Percentiles rank a stretch among this genome's conserved stretches.
phyloP scores from a whole-genome alignment of 2,888 invertebrate species.

The Cepaea hortensis region DNA sequence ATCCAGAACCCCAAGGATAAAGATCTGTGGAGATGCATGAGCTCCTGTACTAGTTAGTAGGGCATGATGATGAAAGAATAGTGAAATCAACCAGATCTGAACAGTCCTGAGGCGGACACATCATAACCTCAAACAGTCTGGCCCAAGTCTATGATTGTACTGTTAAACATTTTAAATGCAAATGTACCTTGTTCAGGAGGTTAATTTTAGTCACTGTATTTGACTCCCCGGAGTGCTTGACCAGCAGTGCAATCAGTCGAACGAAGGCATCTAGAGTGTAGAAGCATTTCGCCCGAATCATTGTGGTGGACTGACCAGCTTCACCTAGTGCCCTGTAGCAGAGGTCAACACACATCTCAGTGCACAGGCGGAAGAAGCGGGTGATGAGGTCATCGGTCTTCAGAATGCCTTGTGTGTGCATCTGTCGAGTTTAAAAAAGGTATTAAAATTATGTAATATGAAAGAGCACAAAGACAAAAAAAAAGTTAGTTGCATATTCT shows the following conservation, averaged over 20 bases:
- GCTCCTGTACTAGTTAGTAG: no score
- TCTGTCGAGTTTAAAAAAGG: slow-evolving; percentile 78
- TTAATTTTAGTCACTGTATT: slow-evolving; percentile 96
- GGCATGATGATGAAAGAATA: no score
- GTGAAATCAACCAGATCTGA: no score
- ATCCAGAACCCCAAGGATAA: no score
- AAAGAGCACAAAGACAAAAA: no score
- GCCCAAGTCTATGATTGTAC: no score
- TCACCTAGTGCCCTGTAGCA: slow-evolving; percentile 90
- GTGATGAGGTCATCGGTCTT: slow-evolving; percentile 98
- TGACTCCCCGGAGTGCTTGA: slow-evolving; percentile 81
- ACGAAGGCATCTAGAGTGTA: slow-evolving; percentile 96
- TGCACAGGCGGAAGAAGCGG: slow-evolving; percentile 95
- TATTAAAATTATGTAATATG: neutral
- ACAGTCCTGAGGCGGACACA: no score
- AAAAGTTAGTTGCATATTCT: no score
- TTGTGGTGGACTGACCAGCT: slow-evolving; percentile 79
- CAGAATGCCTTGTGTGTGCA: slow-evolving; percentile 96
- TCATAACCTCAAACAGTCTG: no score
- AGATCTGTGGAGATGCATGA: no score
- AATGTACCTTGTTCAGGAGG: slow-evolving; percentile 89
- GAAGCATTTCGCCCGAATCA: slow-evolving; percentile 92
- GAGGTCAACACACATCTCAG: slow-evolving; percentile 96
- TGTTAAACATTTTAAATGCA: neutral
- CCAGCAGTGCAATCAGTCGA: slow-evolving; percentile 92